Base-by-base conservation (phyloP, 2,113 vertebrate species). In the Anolis carolinensis region DNA sequence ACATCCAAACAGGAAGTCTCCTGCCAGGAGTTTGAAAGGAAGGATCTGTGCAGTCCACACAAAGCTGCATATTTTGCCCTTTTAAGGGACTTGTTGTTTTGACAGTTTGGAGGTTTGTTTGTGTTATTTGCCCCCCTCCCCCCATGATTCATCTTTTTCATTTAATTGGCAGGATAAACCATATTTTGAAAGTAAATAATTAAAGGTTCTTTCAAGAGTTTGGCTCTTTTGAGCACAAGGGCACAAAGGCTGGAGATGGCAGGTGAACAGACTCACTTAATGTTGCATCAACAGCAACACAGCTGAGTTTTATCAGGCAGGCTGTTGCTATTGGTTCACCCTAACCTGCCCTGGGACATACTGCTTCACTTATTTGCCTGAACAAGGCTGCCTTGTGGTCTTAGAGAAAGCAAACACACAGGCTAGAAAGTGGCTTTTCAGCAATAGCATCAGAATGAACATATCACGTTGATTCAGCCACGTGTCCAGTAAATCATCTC, bases 41-140 rank as follows among this genome's bases (percentile, higher is more conserved):
- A 85, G 85, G 88, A 91, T 89, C 92, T 93, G 86, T 75, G 75
- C 85, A 89, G 91, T 65, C 36, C 86, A 34, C 7, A 27, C 85
- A 88, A 52, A 1, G 34, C 74, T 0, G n/a, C 93, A 91, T 92
- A 93, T 90, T 93, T 94, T 95, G 89, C 78, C 92, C 92, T 94
- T 95, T 94, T 95, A 94, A 95, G 95, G 93, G 89, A 67, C 80
- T 86, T 92, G 20, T 85, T 91, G 82, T 93, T 93, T 59, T 93
- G 89, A 93, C 88, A 92, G 90, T 39, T 92, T 76, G 55, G 50
- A 78, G 79, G 85, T 52, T 92, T 93, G 90, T 88, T 94, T 94
- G 87, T 88, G 80, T 85, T 91, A 79, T 86, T 83, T 89, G 55
- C 14, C 89, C 87, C 86, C 89, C 67, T 30, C 25, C 27, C 39